Percentiles rank a stretch among this genome's conserved stretches.
phyloP scores from a whole-genome alignment of 1,140 invertebrate species.

The Tribolium castaneum region DNA sequence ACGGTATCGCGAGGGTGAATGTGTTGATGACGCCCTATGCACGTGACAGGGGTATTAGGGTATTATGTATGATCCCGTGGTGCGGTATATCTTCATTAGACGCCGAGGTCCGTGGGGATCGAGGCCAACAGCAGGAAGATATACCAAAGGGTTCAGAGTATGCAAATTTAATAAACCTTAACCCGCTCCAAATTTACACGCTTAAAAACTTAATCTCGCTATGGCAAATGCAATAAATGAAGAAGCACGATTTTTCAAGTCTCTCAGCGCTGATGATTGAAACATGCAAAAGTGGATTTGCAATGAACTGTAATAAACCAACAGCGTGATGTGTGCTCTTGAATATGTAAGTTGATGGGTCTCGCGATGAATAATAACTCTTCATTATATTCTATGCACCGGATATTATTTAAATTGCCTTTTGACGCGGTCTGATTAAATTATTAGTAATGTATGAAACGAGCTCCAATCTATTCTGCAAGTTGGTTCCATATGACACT shows the following conservation, averaged over 20 bases:
- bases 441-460: slow-evolving; percentile 16
- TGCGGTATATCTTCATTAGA: slow-evolving; percentile 42
- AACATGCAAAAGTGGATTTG: background rate
- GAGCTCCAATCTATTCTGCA: background rate
- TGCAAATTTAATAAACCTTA: slow-evolving; percentile 35
- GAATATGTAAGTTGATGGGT: slow-evolving; percentile 28
- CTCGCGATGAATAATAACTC: slow-evolving; percentile 27
- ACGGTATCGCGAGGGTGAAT: background rate
- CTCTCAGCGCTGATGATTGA: background rate
- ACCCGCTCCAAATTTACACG: background rate
- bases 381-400: slow-evolving; percentile 8
- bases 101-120: slow-evolving; percentile 25
- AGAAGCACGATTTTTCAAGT: background rate
- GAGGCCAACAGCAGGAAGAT: slow-evolving; percentile 24
- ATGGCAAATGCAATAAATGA: background rate
- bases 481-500: background rate
- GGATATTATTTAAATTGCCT: slow-evolving; percentile 26
- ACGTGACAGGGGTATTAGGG: slow-evolving; percentile 37
- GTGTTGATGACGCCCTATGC: slow-evolving; percentile 33
- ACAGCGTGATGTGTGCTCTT: slow-evolving; percentile 20
- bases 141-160: slow-evolving; percentile 13
- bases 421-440: slow-evolving; percentile 22
- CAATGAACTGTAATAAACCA: background rate
- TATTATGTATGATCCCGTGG: slow-evolving; percentile 37
- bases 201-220: slow-evolving; percentile 30